Conservation (phyloP, 2,113 vertebrate species). For the Corvus cornix region DNA sequence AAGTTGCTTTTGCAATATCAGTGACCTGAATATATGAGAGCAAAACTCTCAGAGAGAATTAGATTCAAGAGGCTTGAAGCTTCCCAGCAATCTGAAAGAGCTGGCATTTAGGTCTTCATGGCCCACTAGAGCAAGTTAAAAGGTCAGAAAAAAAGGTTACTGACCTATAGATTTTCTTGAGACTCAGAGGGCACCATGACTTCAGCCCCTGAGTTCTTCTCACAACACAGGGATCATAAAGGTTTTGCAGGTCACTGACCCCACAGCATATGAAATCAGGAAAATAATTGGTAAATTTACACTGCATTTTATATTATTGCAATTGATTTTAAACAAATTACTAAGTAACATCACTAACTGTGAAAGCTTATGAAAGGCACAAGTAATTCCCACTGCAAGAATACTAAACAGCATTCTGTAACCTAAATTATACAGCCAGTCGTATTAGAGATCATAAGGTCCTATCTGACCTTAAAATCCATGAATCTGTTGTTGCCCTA, state of each 20-base stretch:
- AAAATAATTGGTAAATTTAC: constrained; percentile 32
- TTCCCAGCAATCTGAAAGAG: constrained; percentile 72
- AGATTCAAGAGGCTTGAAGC: constrained; percentile 65
- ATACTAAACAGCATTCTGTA: neutral
- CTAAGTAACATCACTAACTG: neutral
- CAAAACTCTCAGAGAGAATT: constrained; percentile 73
- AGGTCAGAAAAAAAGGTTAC: constrained; percentile 78
- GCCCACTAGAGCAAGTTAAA: constrained; percentile 75
- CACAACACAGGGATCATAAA: constrained; percentile 61
- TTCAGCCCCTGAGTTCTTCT: constrained; percentile 47
- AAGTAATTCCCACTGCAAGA: neutral
- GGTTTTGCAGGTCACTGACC: constrained; percentile 60
- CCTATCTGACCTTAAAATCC: neutral
- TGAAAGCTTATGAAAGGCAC: neutral
- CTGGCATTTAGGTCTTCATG: constrained; percentile 74
- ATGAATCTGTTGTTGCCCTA: neutral
- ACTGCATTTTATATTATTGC: constrained; percentile 38
- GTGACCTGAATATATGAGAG: constrained; percentile 69
- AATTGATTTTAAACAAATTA: constrained; percentile 27
- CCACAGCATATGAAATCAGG: constrained; percentile 40
- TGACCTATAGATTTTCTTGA: constrained; percentile 74
- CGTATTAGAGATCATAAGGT: neutral
- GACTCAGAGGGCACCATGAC: constrained; percentile 9
- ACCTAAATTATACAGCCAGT: neutral
- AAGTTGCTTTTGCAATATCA: constrained; percentile 53